Evolutionary conservation across 1,140 invertebrate species (phyloP).

Genomic region (Drosophila repletoides): DNA sequence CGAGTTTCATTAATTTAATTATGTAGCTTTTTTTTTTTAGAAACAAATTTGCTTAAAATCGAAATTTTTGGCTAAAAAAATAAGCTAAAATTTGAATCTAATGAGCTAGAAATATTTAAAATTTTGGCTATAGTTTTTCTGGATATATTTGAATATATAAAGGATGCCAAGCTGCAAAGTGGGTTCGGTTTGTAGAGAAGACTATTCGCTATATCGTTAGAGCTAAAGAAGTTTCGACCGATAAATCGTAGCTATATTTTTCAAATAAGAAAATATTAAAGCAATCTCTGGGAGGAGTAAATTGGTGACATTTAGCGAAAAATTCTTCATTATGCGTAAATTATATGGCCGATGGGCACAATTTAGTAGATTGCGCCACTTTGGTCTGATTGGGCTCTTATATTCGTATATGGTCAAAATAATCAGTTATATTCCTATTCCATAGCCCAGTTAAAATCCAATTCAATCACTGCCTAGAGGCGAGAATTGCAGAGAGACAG

Average conservation of each 20-base stretch:
- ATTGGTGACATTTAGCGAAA: slow-evolving; percentile 6
- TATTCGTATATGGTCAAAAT: slow-evolving; percentile 2
- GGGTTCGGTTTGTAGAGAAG: no score
- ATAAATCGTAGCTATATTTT: not conserved
- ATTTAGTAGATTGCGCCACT: slow-evolving; percentile 17
- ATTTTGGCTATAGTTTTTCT: no score
- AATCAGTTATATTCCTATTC: slow-evolving; percentile 4
- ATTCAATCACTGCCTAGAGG: slow-evolving; percentile 19
- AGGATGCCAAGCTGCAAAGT: slow-evolving; percentile 1
- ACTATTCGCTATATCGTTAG: no score
- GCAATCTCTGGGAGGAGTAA: no score
- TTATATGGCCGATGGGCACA: slow-evolving; percentile 15
- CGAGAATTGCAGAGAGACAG: not conserved
- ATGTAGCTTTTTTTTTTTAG: no score
- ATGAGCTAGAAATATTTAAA: no score
- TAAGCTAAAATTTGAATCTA: no score
- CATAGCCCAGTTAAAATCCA: slow-evolving; percentile 1
- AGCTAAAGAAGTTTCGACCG: no score
- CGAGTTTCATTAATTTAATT: slow-evolving; percentile 2
- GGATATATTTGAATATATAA: no score
- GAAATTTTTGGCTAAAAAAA: no score
- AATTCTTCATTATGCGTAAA: no score
- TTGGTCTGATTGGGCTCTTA: not conserved
- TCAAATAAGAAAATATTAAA: not conserved
- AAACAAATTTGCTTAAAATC: no score